Conservation (phyloP, 1,140 invertebrate species). For the Zelostemma sp. region DNA sequence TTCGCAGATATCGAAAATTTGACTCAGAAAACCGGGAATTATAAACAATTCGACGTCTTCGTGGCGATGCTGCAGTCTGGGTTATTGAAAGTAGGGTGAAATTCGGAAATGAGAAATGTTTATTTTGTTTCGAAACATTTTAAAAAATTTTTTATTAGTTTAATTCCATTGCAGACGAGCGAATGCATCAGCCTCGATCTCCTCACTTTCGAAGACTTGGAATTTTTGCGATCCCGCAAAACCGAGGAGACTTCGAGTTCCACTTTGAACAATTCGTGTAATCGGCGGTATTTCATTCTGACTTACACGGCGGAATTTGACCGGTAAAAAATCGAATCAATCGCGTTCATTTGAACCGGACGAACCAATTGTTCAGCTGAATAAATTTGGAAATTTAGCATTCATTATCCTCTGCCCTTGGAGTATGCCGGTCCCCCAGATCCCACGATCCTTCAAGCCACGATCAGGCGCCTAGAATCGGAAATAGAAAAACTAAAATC, state of each 20-base stretch:
- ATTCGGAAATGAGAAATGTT: constrained; percentile 12
- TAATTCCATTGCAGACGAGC: constrained; percentile 58
- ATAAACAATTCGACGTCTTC: constrained; percentile 71
- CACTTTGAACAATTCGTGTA: constrained; percentile 30
- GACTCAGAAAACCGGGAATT: constrained; percentile 71
- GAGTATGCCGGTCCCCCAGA: constrained; percentile 70
- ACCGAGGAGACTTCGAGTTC: constrained; percentile 20
- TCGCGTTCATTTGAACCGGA: no score
- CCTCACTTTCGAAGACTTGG: constrained; percentile 64
- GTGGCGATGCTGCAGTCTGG: constrained; percentile 70
- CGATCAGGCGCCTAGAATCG: constrained; percentile 65
- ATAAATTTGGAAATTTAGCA: no score
- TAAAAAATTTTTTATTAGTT: background rate
- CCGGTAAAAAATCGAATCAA: no score
- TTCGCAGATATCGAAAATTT: constrained; percentile 70
- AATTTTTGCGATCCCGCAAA: constrained; percentile 52
- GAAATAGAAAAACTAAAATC: constrained; percentile 61
- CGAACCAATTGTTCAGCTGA: no score
- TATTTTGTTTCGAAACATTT: background rate
- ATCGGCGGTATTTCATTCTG: constrained; percentile 64
- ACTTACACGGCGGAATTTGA: constrained; percentile 68
- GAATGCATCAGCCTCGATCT: constrained; percentile 64
- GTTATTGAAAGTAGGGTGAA: constrained; percentile 65
- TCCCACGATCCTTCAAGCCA: constrained; percentile 66
- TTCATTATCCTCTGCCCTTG: constrained; percentile 70